Conservation (phyloP, 37 sponge, comb jelly and placozoan genomes). For the Halichondria panicea region DNA sequence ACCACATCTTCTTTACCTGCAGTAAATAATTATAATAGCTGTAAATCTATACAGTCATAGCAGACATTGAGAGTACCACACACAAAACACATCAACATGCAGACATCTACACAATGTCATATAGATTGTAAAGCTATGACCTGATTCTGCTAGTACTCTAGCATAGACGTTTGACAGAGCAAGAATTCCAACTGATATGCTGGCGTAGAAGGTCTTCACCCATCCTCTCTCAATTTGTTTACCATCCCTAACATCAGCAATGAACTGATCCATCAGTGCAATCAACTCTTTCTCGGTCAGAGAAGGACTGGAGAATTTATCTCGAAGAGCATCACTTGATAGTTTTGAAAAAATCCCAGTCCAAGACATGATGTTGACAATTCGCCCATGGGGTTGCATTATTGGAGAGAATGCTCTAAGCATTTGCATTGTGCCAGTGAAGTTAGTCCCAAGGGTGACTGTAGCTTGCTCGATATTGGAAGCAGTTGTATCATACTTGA, state of each 20-base stretch:
- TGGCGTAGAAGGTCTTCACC: conserved; percentile 62
- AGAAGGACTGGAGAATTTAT: conserved; percentile 43
- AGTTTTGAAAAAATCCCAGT: conserved; percentile 32
- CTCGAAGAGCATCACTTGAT: conserved; percentile 1
- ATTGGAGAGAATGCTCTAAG: conserved; percentile 68
- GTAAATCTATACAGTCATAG: not conserved
- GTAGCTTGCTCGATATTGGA: conserved; percentile 80
- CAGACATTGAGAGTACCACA: not conserved
- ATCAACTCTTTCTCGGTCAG: conserved; percentile 70
- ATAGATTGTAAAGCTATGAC: not conserved
- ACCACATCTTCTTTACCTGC: conserved; percentile 59
- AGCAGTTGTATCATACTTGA: conserved; percentile 68
- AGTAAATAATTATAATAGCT: conserved; percentile 1
- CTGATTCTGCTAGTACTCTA: conserved; percentile 16
- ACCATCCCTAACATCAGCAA: conserved; percentile 61
- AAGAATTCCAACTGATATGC: conserved; percentile 46
- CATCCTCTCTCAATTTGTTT: conserved; percentile 53
- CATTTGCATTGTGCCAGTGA: conserved; percentile 81
- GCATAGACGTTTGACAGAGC: conserved; percentile 64
- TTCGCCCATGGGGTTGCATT: conserved; percentile 58
- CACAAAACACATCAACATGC: too few species aligned
- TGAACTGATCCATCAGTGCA: conserved; percentile 69
- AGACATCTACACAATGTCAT: not conserved
- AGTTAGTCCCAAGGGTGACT: conserved; percentile 67
- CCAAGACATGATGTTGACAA: conserved; percentile 78